phyloP scores from a whole-genome alignment of 92 coral and sea anemone species.

The Heliopora coerulea region DNA sequence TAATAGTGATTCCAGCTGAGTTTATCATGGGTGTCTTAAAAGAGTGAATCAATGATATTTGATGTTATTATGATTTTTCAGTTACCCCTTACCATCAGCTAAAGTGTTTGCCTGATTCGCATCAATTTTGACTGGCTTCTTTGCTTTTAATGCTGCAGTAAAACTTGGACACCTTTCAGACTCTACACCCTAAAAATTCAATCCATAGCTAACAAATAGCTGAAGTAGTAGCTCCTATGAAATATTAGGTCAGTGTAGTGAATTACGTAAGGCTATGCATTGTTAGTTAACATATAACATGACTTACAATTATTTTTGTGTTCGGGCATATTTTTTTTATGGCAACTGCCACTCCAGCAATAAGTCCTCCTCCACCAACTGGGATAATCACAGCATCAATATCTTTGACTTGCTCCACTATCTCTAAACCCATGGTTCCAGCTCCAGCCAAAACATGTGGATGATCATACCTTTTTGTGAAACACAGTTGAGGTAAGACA shows the following conservation, averaged over 20 bases:
- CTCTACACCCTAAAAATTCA: slow-evolving; percentile 67
- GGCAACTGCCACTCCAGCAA: slow-evolving; percentile 82
- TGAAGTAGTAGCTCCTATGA: too few species aligned
- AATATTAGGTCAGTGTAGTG: too few species aligned
- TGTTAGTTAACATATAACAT: too few species aligned
- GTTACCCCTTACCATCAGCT: slow-evolving; percentile 69
- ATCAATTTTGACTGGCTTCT: slow-evolving; percentile 67
- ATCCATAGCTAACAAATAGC: not conserved
- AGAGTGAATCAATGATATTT: too few species aligned
- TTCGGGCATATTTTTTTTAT: slow-evolving; percentile 78
- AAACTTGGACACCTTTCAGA: slow-evolving; percentile 85
- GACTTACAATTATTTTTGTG: slow-evolving; percentile 69
- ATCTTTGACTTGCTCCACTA: slow-evolving; percentile 71
- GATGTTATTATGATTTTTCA: too few species aligned
- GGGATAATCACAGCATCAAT: slow-evolving; percentile 79
- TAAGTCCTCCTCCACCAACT: slow-evolving; percentile 81
- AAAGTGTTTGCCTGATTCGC: slow-evolving; percentile 70
- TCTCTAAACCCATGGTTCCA: slow-evolving; percentile 86
- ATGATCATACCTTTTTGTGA: slow-evolving; percentile 64
- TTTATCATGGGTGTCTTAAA: too few species aligned
- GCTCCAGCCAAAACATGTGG: slow-evolving; percentile 79
- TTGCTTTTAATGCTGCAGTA: slow-evolving; percentile 80
- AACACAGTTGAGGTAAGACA: too few species aligned
- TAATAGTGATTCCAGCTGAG: too few species aligned
- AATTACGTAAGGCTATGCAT: too few species aligned